Evolutionary conservation across 2,888 invertebrate species (phyloP).

Genomic region (Cepaea hortensis): DNA sequence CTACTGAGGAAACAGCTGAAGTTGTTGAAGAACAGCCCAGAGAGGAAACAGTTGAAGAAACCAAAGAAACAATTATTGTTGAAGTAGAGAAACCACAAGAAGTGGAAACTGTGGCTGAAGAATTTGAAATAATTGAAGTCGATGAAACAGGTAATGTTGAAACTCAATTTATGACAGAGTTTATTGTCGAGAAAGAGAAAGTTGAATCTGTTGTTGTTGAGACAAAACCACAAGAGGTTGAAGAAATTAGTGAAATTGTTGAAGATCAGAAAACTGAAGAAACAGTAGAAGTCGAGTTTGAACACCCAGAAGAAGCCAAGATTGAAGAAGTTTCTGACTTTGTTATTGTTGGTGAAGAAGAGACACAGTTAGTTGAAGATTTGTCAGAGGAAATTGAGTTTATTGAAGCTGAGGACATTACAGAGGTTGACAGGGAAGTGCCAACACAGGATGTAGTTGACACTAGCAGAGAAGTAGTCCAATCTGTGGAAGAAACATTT

Average conservation of each 20-base stretch:
- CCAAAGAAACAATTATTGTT: slow-evolving; percentile 46
- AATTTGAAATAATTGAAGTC: slow-evolving; percentile 36
- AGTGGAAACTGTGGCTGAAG: slow-evolving; percentile 28
- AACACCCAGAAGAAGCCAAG: slow-evolving; percentile 53
- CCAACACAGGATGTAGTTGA: slow-evolving; percentile 46
- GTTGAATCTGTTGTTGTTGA: slow-evolving; percentile 47
- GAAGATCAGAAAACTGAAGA: slow-evolving; percentile 7
- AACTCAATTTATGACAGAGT: slow-evolving; percentile 44
- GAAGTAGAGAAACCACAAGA: slow-evolving; percentile 50
- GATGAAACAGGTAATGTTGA: slow-evolving; percentile 40
- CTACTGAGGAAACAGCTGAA: slow-evolving; percentile 50
- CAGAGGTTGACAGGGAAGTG: slow-evolving; percentile 46
- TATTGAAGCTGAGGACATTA: slow-evolving; percentile 31
- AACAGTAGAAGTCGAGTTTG: slow-evolving; percentile 17
- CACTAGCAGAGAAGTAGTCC: slow-evolving; percentile 49
- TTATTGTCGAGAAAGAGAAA: slow-evolving; percentile 41
- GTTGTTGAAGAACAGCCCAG: slow-evolving; percentile 52
- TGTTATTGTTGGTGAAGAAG: slow-evolving; percentile 51
- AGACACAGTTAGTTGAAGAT: slow-evolving; percentile 49
- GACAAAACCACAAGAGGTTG: slow-evolving; percentile 43
- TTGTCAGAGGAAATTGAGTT: slow-evolving; percentile 43
- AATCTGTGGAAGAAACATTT: slow-evolving; percentile 48
- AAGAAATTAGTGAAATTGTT: slow-evolving; percentile 49
- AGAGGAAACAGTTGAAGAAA: slow-evolving; percentile 53
- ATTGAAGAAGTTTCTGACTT: slow-evolving; percentile 54